These are phyloP conservation scores for Psophia crepitans DNA, from an alignment of 2,113 vertebrate species.

Conservation along the genomic window DNA sequence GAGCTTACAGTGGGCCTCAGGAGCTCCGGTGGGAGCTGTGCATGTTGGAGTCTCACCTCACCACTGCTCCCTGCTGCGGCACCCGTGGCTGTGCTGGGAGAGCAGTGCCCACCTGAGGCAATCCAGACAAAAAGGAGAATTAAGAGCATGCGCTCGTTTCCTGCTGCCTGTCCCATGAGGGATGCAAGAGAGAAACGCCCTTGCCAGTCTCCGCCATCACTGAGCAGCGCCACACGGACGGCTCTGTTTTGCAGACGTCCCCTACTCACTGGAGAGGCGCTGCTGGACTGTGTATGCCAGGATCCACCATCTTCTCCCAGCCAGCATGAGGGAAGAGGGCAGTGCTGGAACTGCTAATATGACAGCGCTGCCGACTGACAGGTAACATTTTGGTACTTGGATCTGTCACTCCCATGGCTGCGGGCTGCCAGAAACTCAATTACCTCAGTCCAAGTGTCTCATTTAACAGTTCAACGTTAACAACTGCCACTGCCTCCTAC, in stretches of 20 bases:
- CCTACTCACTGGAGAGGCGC: not conserved
- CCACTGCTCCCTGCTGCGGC: not conserved
- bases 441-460: not conserved
- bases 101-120: not conserved
- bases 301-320: not conserved
- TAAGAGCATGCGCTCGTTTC: not conserved
- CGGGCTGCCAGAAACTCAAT: not conserved
- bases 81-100: not conserved
- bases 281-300: not conserved
- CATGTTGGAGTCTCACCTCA: not conserved
- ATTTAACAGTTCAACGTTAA: not conserved
- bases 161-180: accelerated
- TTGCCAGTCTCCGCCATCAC: accelerated
- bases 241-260: not conserved
- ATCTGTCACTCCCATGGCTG: not conserved
- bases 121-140: not conserved
- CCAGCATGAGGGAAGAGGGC: not conserved
- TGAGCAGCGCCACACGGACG: accelerated
- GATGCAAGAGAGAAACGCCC: not conserved
- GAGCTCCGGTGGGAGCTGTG: not conserved
- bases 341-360: not conserved
- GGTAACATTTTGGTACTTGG: not conserved
- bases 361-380: not conserved
- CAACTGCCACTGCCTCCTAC: not conserved
- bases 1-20: not conserved